phyloP scores from a whole-genome alignment of 1,140 invertebrate genomes.

The Zophobas atratus region DNA sequence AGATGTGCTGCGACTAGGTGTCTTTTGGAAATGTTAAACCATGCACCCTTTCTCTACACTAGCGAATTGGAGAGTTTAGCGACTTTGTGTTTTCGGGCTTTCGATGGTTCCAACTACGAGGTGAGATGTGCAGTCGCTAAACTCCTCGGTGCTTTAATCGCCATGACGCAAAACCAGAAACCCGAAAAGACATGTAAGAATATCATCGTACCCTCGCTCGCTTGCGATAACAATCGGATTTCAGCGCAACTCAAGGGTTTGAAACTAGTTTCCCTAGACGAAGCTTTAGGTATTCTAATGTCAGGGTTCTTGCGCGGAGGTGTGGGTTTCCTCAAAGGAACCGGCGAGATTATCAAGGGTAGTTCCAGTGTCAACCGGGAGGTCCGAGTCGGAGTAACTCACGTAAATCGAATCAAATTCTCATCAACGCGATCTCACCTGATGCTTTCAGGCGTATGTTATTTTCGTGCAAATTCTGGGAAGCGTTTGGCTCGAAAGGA shows the following conservation, averaged over 20 bases:
- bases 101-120: constrained; percentile 96
- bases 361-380: constrained; percentile 93
- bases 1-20: constrained; percentile 92
- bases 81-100: constrained; percentile 90
- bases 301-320: constrained; percentile 96
- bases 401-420: constrained; percentile 75
- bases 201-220: neutral
- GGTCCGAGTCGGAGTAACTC: constrained; percentile 95
- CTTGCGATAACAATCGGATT: constrained; percentile 53
- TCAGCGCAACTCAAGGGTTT: constrained; percentile 69
- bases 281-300: constrained; percentile 92
- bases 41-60: constrained; percentile 90
- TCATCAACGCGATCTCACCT: neutral
- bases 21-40: constrained; percentile 90
- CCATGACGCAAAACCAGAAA: constrained; percentile 81
- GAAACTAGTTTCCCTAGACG: constrained; percentile 87
- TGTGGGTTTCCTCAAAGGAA: constrained; percentile 94
- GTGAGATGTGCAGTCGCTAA: constrained; percentile 93
- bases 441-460: constrained; percentile 87
- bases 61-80: constrained; percentile 92
- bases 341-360: constrained; percentile 97
- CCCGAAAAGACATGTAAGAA: constrained; percentile 67
- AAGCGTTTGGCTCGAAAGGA: constrained; percentile 93
- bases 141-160: constrained; percentile 89
- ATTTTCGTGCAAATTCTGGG: constrained; percentile 95